Evolutionary conservation across 2,888 invertebrate genomes (phyloP), one percentile per base, ranked within the genome.

Genomic region (Drosophila phalerata): DNA sequence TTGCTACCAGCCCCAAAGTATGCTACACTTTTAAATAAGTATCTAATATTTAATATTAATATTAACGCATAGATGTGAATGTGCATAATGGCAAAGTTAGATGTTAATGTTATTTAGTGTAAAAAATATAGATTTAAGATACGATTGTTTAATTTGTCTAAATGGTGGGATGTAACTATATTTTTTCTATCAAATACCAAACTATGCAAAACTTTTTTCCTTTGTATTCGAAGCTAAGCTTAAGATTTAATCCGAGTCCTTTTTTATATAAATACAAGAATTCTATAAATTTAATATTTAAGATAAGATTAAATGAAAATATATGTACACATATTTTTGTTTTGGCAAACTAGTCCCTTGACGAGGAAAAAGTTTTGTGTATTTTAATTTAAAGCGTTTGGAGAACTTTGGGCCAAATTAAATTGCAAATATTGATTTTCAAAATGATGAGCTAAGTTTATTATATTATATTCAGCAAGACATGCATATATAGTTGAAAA

Each of bases 401-500:
- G 38, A 47, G 10, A 60, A 49, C 28, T 60, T 60, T 60, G 32
- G 1, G 19, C 11, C 6, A 40, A 60, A 60, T 60, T 32, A 15
- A 60, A 60, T 60, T 42, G 19, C 15, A 51, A 42, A 42, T 52
- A 61, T 61, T 43, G 34, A 61, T 61, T 52, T 43, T 40, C 25
- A 25, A 43, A 17, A 37, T 49, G 30, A 47, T 38, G 37, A 57
- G 47, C 25, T 17, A 47, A 38, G 57, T 57, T 47, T 47, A 48
- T 57, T n/a, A 19, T 48, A 28, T 28, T 38, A 17, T 47, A 34
- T 6, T 28, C 25, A 25, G 45, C 15, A 45, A 37, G 22, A n/a
- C 25, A 15, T 47, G 25, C 22, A 22, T 48, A 10, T 28, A 13
- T 28, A 28, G 19, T 19, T 38, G 17, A 28, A 34, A 34, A 37